phyloP scores from a whole-genome alignment of 2,113 vertebrate genomes.

The Jaculus jaculus region DNA sequence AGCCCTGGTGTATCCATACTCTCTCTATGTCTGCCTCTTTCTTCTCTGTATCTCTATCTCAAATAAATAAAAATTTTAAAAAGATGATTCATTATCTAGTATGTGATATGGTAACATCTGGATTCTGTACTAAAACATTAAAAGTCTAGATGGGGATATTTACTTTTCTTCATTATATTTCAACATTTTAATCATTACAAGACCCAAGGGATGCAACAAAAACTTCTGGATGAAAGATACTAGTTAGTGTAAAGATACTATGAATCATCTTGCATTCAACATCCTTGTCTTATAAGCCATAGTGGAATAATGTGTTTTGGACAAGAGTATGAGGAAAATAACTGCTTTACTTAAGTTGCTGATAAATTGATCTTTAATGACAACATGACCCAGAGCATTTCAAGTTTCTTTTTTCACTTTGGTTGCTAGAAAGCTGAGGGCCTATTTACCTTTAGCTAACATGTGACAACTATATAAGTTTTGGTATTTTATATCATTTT shows the following conservation, averaged over 20 bases:
- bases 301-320: background rate
- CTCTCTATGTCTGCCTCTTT: too few species aligned
- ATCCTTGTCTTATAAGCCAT: background rate
- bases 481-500: background rate
- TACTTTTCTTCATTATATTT: background rate
- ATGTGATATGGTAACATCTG: background rate
- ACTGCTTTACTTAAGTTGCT: background rate
- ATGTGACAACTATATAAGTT: background rate
- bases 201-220: background rate
- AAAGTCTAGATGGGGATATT: background rate
- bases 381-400: background rate
- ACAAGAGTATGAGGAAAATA: background rate
- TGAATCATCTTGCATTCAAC: background rate
- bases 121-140: background rate
- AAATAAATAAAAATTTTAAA: too few species aligned
- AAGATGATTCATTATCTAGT: conserved; percentile 54
- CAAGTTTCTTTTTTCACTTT: conserved; percentile 17
- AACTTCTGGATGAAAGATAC: background rate
- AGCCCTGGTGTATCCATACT: too few species aligned
- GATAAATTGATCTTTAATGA: background rate
- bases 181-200: background rate
- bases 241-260: background rate
- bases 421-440: background rate
- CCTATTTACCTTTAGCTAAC: background rate
- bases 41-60: too few species aligned